These are phyloP conservation scores for Monopis laevigella DNA, from an alignment of 2,888 invertebrate species.

Conservation along the genomic window DNA sequence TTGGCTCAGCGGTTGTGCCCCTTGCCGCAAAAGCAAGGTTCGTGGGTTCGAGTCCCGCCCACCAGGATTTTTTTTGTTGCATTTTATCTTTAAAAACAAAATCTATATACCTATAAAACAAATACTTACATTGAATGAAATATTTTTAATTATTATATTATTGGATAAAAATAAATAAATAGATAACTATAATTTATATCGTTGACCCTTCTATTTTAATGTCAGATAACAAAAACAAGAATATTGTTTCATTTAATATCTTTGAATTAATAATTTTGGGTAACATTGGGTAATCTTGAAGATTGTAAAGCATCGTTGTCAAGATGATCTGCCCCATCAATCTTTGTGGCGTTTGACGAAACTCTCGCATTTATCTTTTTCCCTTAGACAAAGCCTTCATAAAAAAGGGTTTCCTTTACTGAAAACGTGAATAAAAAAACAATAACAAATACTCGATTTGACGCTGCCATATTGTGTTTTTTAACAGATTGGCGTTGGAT, in stretches of 20 bases:
- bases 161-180: too few species aligned
- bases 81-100: too few species aligned
- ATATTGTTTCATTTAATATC: neutral
- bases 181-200: too few species aligned
- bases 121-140: too few species aligned
- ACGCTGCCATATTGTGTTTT: slow-evolving; percentile 2
- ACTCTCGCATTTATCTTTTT: slow-evolving; percentile 50
- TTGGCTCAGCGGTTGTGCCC: too few species aligned
- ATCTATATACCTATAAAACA: too few species aligned
- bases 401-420: slow-evolving; percentile 7
- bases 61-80: too few species aligned
- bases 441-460: slow-evolving; percentile 6
- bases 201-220: too few species aligned
- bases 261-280: too few species aligned
- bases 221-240: neutral
- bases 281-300: slow-evolving; percentile 7
- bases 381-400: slow-evolving; percentile 10
- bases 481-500: neutral
- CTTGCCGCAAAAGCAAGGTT: too few species aligned
- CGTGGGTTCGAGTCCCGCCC: too few species aligned
- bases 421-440: neutral
- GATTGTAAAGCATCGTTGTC: slow-evolving; percentile 10
- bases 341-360: slow-evolving; percentile 48
- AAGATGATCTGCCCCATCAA: slow-evolving; percentile 37
- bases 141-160: too few species aligned